Evolutionary conservation across 2,888 invertebrate genomes (phyloP).

Genomic region (Bursaphelenchus okinawaensis): DNA sequence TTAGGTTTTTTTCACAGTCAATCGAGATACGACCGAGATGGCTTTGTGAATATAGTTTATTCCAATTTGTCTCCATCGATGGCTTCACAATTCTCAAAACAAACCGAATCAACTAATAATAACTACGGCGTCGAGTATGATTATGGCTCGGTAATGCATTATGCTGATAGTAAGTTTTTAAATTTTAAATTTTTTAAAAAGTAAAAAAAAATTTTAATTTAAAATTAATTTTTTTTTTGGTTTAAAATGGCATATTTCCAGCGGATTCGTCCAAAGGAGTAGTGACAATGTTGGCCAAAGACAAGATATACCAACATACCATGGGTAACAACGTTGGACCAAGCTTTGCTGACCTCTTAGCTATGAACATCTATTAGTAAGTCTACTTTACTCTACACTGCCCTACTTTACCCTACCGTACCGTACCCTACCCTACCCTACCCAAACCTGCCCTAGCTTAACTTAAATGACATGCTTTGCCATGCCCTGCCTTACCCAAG

Average conservation of each 20-base stretch:
- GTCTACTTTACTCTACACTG: neutral
- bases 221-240: too few species aligned
- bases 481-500: too few species aligned
- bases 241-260: neutral
- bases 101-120: slow-evolving; percentile 40
- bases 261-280: slow-evolving; percentile 1
- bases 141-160: slow-evolving; percentile 40
- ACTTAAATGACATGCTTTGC: too few species aligned
- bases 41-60: slow-evolving; percentile 30
- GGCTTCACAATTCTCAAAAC: slow-evolving; percentile 47
- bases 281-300: slow-evolving; percentile 24
- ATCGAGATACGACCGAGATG: slow-evolving; percentile 42
- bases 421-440: too few species aligned
- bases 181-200: neutral
- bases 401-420: too few species aligned
- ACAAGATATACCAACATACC: slow-evolving; percentile 28
- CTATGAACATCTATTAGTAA: slow-evolving; percentile 50
- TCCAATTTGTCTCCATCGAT: slow-evolving; percentile 27
- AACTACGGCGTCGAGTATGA: slow-evolving; percentile 50
- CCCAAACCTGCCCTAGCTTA: too few species aligned
- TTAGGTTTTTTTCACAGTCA: slow-evolving; percentile 52
- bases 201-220: too few species aligned
- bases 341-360: slow-evolving; percentile 38
- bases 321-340: slow-evolving; percentile 32
- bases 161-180: slow-evolving; percentile 3